phyloP scores from a whole-genome alignment of 2,888 invertebrate species.

The Ennomos quercinarius region DNA sequence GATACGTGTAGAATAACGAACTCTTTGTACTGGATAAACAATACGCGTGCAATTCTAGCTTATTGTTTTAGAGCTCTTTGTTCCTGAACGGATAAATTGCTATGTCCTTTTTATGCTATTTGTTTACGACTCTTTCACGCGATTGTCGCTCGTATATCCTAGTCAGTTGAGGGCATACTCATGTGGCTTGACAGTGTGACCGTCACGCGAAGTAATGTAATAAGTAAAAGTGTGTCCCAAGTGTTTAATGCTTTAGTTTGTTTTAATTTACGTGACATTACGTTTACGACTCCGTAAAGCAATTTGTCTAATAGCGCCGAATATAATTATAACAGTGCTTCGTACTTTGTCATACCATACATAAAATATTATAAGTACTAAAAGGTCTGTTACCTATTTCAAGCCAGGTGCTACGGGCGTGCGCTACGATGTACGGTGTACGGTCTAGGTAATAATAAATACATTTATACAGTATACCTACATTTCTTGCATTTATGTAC shows the following conservation, averaged over 20 bases:
- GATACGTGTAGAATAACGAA: slow-evolving; percentile 12
- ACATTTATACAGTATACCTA: too few relatives aligned
- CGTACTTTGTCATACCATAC: too few relatives aligned
- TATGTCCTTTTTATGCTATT: slow-evolving; percentile 29
- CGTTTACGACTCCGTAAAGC: slow-evolving; percentile 11
- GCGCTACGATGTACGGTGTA: too few relatives aligned
- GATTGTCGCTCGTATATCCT: slow-evolving; percentile 33
- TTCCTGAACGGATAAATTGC: slow-evolving; percentile 29
- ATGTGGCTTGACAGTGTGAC: slow-evolving; percentile 46
- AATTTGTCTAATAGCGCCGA: not conserved
- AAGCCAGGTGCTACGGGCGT: too few relatives aligned
- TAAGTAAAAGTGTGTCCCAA: slow-evolving; percentile 69
- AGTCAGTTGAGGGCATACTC: slow-evolving; percentile 30
- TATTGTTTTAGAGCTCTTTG: slow-evolving; percentile 31
- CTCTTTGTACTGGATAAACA: slow-evolving; percentile 26
- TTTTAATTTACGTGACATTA: slow-evolving; percentile 42
- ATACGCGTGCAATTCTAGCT: slow-evolving; percentile 21
- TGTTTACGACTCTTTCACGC: slow-evolving; percentile 17
- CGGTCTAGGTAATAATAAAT: too few relatives aligned
- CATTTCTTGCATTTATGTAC: too few relatives aligned
- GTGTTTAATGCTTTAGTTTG: slow-evolving; percentile 43
- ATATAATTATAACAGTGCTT: too few relatives aligned
- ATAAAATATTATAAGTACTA: too few relatives aligned
- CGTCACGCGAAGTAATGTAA: slow-evolving; percentile 70
- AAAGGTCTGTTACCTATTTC: too few relatives aligned